A percentile compares a stretch with the other conserved stretches of the same genome.
Conservation (phyloP, 2,888 invertebrate genomes). For the Drosophila buzzatii region DNA sequence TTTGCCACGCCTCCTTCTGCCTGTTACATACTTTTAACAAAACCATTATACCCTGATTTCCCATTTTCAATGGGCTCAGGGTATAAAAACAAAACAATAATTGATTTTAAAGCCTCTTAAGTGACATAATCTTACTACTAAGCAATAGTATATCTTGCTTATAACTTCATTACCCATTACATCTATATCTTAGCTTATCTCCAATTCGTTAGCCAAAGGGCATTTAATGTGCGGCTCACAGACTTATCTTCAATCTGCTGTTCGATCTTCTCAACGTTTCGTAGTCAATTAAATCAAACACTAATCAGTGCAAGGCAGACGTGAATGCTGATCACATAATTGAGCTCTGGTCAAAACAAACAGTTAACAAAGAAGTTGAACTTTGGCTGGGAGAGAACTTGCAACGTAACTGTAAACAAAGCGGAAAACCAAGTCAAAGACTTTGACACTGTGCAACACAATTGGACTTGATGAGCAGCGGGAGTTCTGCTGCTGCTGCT, state of each 20-base stretch:
- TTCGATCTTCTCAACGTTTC: background rate
- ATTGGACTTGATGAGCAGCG: slow-evolving; percentile 51
- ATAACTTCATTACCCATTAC: background rate
- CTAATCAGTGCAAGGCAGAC: slow-evolving; percentile 10
- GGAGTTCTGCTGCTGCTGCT: slow-evolving; percentile 2
- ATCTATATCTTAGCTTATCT: background rate
- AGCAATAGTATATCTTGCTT: background rate
- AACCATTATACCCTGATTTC: too few species aligned
- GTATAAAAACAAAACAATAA: too few species aligned
- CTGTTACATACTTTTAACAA: too few species aligned
- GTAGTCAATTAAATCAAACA: slow-evolving; percentile 38
- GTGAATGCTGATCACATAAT: slow-evolving; percentile 25
- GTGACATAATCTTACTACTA: too few species aligned
- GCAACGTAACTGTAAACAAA: slow-evolving; percentile 48
- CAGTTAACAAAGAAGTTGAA: slow-evolving; percentile 10
- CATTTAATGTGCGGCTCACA: background rate
- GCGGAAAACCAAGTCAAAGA: slow-evolving; percentile 25
- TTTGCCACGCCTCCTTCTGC: too few species aligned
- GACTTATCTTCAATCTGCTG: background rate
- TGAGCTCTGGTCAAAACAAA: slow-evolving; percentile 37
- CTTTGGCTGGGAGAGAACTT: slow-evolving; percentile 32
- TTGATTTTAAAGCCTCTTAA: too few species aligned
- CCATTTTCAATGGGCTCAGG: too few species aligned
- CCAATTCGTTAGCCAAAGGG: background rate
- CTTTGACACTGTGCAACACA: slow-evolving; percentile 41